Percentiles rank a stretch among this genome's conserved stretches.
Evolutionary conservation across 2,888 invertebrate species (phyloP).

Genomic region (Portevinia maculata): DNA sequence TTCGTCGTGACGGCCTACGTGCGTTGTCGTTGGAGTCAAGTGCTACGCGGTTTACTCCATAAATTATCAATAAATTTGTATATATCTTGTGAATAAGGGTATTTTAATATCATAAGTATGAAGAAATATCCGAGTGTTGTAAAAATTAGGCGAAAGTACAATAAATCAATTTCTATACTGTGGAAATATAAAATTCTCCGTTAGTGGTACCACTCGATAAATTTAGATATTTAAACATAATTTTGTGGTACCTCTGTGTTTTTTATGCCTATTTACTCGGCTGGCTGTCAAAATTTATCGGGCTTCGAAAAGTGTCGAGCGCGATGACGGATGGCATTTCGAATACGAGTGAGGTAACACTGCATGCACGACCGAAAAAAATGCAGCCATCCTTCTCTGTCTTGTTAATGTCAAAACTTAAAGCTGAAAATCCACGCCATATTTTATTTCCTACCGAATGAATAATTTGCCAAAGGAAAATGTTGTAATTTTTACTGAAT

Average conservation of each 20-base stretch:
- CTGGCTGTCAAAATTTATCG: conserved; percentile 55
- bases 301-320: conserved; percentile 59
- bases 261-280: conserved; percentile 53
- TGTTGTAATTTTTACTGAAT: conserved; percentile 24
- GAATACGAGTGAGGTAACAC: conserved; percentile 52
- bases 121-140: conserved; percentile 13
- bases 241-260: conserved; percentile 79
- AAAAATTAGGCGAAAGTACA: conserved; percentile 51
- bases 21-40: conserved; percentile 36
- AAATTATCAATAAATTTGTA: conserved; percentile 22
- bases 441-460: conserved; percentile 78
- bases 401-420: conserved; percentile 56
- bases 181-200: conserved; percentile 68
- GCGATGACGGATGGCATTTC: conserved; percentile 15
- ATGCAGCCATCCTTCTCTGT: conserved; percentile 39
- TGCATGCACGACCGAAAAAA: conserved; percentile 13
- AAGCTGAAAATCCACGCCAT: conserved; percentile 79
- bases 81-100: conserved; percentile 47
- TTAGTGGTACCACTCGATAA: conserved; percentile 64
- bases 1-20: conserved; percentile 47
- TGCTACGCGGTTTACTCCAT: conserved; percentile 59
- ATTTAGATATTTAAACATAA: conserved; percentile 72
- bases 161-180: conserved; percentile 47
- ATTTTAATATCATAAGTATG: conserved; percentile 12
- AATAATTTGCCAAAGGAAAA: conserved; percentile 67